Conservation (phyloP, 2,888 invertebrate genomes). For the Chelonus formosanus region DNA sequence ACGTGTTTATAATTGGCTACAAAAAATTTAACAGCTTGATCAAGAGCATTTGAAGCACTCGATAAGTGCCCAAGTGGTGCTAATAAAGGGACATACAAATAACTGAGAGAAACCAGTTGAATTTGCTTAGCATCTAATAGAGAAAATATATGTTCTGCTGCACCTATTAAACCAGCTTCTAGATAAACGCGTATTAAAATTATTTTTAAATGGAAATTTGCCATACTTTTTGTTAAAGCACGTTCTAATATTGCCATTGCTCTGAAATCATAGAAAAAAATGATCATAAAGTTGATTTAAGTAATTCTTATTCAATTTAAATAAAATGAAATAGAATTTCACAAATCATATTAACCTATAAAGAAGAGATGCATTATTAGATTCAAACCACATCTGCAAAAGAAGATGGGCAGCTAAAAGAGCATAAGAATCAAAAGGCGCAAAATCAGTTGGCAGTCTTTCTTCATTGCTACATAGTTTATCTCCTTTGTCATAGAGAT, state of each 20-base stretch:
- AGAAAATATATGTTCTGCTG: conserved; percentile 55
- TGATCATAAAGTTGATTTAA: not conserved
- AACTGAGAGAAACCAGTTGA: conserved; percentile 91
- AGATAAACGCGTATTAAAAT: conserved; percentile 83
- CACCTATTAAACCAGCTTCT: conserved; percentile 59
- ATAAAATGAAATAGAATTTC: too few relatives aligned
- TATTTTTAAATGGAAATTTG: conserved; percentile 90
- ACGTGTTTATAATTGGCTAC: conserved; percentile 89
- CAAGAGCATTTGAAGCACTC: conserved; percentile 75
- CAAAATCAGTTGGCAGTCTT: conserved; percentile 75
- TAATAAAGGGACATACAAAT: conserved; percentile 80
- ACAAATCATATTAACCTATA: conserved; percentile 50
- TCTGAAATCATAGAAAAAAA: conserved; percentile 46
- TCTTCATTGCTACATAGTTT: conserved; percentile 64
- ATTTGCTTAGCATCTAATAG: conserved; percentile 89
- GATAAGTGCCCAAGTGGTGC: conserved; percentile 77
- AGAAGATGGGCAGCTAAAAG: conserved; percentile 80
- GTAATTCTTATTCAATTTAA: not conserved
- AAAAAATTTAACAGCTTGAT: conserved; percentile 85
- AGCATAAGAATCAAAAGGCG: conserved; percentile 82
- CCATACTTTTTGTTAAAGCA: conserved; percentile 71
- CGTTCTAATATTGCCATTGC: conserved; percentile 57
- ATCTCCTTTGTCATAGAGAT: conserved; percentile 57
- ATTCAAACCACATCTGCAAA: conserved; percentile 67
- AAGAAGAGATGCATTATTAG: conserved; percentile 62